Base-by-base conservation (phyloP, 2,113 vertebrate genomes). In the Ariopsis seemanni region DNA sequence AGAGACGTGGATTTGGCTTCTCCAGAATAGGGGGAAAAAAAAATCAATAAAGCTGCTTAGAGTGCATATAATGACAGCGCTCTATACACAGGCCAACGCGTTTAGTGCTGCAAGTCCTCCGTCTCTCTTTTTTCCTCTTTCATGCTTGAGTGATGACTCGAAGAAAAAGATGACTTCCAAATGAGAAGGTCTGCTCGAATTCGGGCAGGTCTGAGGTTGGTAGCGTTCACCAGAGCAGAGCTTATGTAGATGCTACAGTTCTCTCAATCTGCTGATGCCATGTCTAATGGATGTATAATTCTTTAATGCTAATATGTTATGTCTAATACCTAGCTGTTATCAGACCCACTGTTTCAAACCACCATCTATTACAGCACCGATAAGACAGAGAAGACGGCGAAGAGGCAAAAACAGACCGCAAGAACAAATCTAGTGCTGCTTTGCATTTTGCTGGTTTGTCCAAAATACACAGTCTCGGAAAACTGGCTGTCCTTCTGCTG, bases 161-260 rank as follows among this genome's bases (percentile, higher is more conserved):
- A 1, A 7, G 30, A 48, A 72, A 2, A 11, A 57, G 2, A 34
- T 69, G 42, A 42, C 34, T 5, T 72, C 53, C 58, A n/a, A 83
- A 87, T 82, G 87, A 83, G 91, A 89, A 74, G 82, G 87, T 81
- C 14, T 85, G 69, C 15, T 75, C 18, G 30, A 50, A 8, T 12
- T 12, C 30, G 5, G 30, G 86, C 14, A 50, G 15, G 18, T 50
- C 42, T 63, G 63, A 81, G 78, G 50, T 20, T 82, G 1, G 11
- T 77, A 22, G 50, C n/a, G 74, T 75, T 72, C 63, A 83, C 84
- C 84, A 27, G 80, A 27, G 69, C 30, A 74, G 83, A 74, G 67
- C 53, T 12, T 55, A 55, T 20, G n/a, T 65, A 27, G 83, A 57
- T 58, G 27, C 67, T 25, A 34, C 65, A 17, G 17, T 18, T 10